phyloP scores from a whole-genome alignment of 2,888 invertebrate species.

The Ectropis crepuscularia region DNA sequence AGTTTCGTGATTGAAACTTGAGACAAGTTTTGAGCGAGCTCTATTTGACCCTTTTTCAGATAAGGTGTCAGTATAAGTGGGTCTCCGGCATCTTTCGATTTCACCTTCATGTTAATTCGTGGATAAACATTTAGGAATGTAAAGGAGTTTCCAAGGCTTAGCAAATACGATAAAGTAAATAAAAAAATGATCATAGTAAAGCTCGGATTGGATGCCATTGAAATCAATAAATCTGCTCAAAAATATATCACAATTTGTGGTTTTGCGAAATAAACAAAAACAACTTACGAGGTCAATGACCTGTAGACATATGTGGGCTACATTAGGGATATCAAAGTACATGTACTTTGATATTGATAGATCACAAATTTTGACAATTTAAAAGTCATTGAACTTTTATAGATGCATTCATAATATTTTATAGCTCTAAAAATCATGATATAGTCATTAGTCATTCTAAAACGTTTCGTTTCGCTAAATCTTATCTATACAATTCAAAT shows the following conservation, averaged over 20 bases:
- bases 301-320: too few relatives aligned
- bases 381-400: slow-evolving; percentile 4
- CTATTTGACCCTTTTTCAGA: slow-evolving; percentile 78
- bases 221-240: background rate
- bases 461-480: too few relatives aligned
- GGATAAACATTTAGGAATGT: slow-evolving; percentile 69
- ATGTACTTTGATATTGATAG: too few relatives aligned
- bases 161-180: slow-evolving; percentile 7
- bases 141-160: slow-evolving; percentile 14
- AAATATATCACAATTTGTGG: too few relatives aligned
- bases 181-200: background rate
- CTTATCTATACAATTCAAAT: too few relatives aligned
- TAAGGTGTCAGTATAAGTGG: slow-evolving; percentile 86
- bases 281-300: background rate
- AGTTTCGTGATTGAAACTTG: slow-evolving; percentile 63
- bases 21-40: slow-evolving; percentile 74
- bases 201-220: slow-evolving; percentile 1
- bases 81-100: slow-evolving; percentile 54
- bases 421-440: background rate
- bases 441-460: too few relatives aligned
- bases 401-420: background rate
- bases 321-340: too few relatives aligned
- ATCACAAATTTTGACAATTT: background rate
- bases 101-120: slow-evolving; percentile 56
- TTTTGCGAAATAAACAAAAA: background rate